Conservation (phyloP, 2,113 vertebrate species). For the Phaethornis superciliosus region DNA sequence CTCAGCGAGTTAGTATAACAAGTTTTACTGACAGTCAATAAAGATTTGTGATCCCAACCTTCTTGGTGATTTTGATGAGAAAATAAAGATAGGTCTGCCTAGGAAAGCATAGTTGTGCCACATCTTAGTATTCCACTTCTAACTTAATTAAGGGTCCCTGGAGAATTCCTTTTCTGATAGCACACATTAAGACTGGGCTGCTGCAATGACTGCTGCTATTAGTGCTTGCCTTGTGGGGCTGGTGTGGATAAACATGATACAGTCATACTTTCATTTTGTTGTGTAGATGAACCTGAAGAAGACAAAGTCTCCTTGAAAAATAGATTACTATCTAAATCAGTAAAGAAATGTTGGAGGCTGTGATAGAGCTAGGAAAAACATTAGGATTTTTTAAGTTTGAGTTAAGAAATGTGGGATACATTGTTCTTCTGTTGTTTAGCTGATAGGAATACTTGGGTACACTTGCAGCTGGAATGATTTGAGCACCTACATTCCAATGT, state of each 20-base stretch:
- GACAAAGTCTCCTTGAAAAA: neutral
- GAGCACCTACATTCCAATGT: neutral
- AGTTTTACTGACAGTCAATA: conserved; percentile 16
- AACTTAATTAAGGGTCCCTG: conserved; percentile 12
- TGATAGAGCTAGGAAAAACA: neutral
- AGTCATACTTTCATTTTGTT: neutral
- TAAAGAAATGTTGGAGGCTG: neutral
- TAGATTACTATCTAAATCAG: neutral
- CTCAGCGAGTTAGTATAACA: neutral
- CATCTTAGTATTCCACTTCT: neutral
- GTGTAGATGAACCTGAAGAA: neutral
- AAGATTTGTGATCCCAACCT: neutral
- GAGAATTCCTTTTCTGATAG: neutral
- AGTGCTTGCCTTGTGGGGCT: neutral
- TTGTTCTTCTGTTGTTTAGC: neutral
- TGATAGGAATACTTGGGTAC: neutral
- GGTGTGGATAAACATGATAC: neutral
- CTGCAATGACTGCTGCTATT: neutral
- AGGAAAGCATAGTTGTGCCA: neutral
- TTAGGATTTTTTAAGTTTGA: neutral
- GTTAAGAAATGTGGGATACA: neutral
- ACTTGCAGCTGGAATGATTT: neutral
- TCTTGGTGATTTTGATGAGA: conserved; percentile 20
- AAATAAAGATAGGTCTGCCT: neutral
- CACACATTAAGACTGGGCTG: neutral